These are phyloP conservation scores for Eclectus roratus DNA, from an alignment of 2,113 vertebrate species.

Conservation along the genomic window DNA sequence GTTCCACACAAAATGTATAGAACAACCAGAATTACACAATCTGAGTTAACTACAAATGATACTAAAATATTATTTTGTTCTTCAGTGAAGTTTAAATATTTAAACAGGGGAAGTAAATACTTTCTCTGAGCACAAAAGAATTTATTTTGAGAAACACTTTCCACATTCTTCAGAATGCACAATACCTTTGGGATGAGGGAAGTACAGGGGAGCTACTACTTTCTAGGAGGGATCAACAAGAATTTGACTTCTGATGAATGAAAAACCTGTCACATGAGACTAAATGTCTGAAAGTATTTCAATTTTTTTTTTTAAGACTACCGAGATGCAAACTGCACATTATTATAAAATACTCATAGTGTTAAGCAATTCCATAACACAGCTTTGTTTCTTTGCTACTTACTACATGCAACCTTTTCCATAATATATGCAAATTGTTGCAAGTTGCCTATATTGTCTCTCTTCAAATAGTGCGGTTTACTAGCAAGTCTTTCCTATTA, in stretches of 20 bases:
- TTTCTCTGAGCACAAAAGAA: background rate
- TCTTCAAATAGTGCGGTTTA: background rate
- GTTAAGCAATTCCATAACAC: background rate
- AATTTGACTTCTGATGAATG: background rate
- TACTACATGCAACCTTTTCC: background rate
- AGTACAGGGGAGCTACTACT: background rate
- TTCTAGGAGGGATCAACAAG: background rate
- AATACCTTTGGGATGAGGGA: background rate
- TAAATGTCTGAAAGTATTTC: background rate
- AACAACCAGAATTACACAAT: background rate
- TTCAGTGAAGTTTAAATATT: background rate
- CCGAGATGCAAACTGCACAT: background rate
- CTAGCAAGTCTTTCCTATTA: background rate
- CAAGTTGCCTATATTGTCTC: background rate
- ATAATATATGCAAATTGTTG: background rate
- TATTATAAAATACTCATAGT: background rate
- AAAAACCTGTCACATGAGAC: background rate
- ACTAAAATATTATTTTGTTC: background rate
- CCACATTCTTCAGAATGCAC: background rate
- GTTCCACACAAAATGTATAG: background rate
- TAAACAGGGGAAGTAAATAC: background rate
- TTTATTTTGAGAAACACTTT: constrained; percentile 25
- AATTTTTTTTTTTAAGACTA: background rate
- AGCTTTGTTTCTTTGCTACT: background rate
- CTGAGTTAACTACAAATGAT: background rate